Evolutionary conservation across 2,113 vertebrate species (phyloP).

Genomic region (Tonatia bakeri): DNA sequence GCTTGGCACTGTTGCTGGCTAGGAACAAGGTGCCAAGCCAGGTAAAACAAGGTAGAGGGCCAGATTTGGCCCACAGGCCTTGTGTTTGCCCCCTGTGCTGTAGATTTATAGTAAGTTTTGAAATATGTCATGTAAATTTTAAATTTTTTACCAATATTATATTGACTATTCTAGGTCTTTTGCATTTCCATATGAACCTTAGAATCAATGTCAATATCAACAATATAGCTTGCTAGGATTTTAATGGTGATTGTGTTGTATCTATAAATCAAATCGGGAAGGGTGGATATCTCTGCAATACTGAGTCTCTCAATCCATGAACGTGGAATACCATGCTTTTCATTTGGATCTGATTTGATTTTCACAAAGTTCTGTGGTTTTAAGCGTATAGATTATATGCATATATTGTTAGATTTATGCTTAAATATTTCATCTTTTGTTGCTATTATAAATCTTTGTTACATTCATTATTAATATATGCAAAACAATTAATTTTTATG

Average conservation of each 20-base stretch:
- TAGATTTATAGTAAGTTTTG: background rate
- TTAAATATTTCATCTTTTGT: background rate
- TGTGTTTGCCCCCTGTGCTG: too few species aligned
- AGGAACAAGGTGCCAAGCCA: too few species aligned
- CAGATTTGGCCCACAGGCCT: too few species aligned
- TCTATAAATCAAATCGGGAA: background rate
- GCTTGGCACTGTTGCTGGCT: too few species aligned
- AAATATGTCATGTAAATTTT: background rate
- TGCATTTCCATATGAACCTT: background rate
- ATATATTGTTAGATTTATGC: background rate
- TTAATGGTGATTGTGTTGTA: background rate
- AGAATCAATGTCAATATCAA: background rate
- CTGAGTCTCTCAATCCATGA: background rate
- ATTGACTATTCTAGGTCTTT: background rate
- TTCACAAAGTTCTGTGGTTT: background rate
- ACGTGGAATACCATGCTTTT: background rate
- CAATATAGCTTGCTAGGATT: background rate
- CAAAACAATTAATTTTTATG: background rate
- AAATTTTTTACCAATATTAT: background rate
- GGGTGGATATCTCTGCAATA: background rate
- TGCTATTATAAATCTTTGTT: background rate
- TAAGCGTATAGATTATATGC: background rate
- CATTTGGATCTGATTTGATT: background rate
- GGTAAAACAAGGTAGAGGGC: too few species aligned
- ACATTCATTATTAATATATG: background rate